Evolutionary conservation across 2,797 vertebrate genomes (phyloP).

Genomic region (Hyperoplus lanceolatus): DNA sequence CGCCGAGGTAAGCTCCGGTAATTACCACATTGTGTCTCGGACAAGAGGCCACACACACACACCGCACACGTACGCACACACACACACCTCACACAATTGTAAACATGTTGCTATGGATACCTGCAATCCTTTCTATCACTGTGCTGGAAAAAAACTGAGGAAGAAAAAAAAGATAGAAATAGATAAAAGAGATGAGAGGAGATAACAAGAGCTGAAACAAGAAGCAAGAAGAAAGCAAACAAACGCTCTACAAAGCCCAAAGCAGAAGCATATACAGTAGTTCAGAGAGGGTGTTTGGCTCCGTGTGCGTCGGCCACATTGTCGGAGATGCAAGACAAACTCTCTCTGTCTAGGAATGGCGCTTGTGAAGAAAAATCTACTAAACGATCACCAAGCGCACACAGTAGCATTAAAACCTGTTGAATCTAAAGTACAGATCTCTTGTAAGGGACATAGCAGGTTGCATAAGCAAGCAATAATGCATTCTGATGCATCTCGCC

Average conservation of each 20-base stretch:
- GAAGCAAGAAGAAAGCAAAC: conserved; percentile 63
- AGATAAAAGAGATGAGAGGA: conserved; percentile 74
- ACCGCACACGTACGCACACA: conserved; percentile 39
- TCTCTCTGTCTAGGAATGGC: conserved; percentile 65
- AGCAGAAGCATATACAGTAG: conserved; percentile 53
- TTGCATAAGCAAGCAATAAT: background rate
- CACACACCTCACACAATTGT: conserved; percentile 36
- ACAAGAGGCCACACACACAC: conserved; percentile 79
- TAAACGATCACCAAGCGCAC: conserved; percentile 36
- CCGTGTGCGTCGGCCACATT: conserved; percentile 52
- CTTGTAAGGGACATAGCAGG: background rate
- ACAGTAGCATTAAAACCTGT: conserved; percentile 38
- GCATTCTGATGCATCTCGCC: background rate
- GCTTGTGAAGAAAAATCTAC: conserved; percentile 40
- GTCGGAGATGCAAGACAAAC: conserved; percentile 45
- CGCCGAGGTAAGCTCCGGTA: conserved; percentile 85
- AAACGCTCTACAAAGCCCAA: conserved; percentile 59
- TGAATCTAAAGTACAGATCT: conserved; percentile 15
- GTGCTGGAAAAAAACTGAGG: conserved; percentile 58
- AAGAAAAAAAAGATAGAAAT: conserved; percentile 71
- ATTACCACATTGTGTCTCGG: conserved; percentile 87
- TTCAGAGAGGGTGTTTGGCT: conserved; percentile 56
- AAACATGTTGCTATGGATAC: conserved; percentile 85
- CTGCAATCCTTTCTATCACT: conserved; percentile 69
- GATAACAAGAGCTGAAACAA: conserved; percentile 63